Evolutionary conservation across 2,113 vertebrate genomes (phyloP).

Genomic region (Nesoenas mayeri): DNA sequence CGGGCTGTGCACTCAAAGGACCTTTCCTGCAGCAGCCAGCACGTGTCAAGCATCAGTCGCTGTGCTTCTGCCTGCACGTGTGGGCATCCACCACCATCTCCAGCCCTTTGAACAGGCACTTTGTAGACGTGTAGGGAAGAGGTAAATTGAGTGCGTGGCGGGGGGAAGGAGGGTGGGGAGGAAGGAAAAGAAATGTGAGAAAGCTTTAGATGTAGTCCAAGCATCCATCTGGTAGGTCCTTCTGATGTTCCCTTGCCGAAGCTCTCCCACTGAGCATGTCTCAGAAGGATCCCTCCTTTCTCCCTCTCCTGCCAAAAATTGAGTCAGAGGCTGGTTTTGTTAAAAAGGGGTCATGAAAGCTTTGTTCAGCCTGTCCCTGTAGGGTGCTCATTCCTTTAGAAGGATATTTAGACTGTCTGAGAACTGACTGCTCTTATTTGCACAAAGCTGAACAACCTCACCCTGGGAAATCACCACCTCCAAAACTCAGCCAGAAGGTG

Average conservation of each 20-base stretch:
- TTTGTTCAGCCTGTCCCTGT: slow-evolving; percentile 15
- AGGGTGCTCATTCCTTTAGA: not conserved
- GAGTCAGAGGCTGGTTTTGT: slow-evolving; percentile 39
- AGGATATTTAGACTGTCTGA: slow-evolving; percentile 14
- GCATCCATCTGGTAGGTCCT: slow-evolving; percentile 54
- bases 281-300: slow-evolving; percentile 54
- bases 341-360: slow-evolving; percentile 10
- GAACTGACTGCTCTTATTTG: not conserved
- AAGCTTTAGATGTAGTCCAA: slow-evolving; percentile 60
- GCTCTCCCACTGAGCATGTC: slow-evolving; percentile 40
- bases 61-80: not conserved
- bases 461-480: not conserved
- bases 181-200: slow-evolving; percentile 70
- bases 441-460: not conserved
- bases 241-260: slow-evolving; percentile 43
- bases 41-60: not conserved
- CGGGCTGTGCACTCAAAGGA: rapidly evolving
- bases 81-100: not conserved
- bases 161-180: slow-evolving; percentile 12
- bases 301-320: slow-evolving; percentile 19
- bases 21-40: not conserved
- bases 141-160: not conserved
- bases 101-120: not conserved
- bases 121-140: slow-evolving; percentile 43
- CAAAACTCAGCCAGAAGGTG: not conserved